Base-by-base conservation (phyloP, 2,888 invertebrate species). In the Orchesellides sinensis region DNA sequence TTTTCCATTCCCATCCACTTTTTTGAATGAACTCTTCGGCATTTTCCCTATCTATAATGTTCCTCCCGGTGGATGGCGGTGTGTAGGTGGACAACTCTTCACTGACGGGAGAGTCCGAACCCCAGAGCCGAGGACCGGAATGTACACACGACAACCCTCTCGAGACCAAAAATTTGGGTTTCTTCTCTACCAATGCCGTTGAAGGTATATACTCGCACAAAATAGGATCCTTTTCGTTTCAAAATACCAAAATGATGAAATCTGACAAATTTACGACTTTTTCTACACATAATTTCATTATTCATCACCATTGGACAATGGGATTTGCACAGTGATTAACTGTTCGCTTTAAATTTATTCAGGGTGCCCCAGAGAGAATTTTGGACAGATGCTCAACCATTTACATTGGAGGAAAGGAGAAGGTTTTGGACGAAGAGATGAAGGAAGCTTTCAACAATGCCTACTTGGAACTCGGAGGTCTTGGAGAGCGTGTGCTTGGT, bases 111-210 rank as follows among this genome's bases (percentile, higher is more conserved):
- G 97, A 98, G 92, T 97, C 97, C 78, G 97, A 97, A 90, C 97
- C 97, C n/a, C 97, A 97, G 72, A 78, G 73, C 59, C 94, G 98
- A 89, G 94, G 95, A 89, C 91, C 96, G 45, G 97, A 98, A 83
- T 96, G 95, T 90, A 98, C 98, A 88, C 94, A 97, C 91, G 97
- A 97, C 89, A 98, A 98, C 91, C 98, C 98, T 12, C 91, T 98
- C 89, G 97, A 97, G 92, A 97, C 97, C 85, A 96, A 96, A 91
- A 98, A 98, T 91, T 92, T 98, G 90, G 97, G 96, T 84, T 98
- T 97, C 92, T 97, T 97, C 93, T 97, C 97, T 66, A 98, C 97
- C 85, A 97, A 97, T 91, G 97, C 97, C 89, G 97, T 98, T 75
- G 97, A 98, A 92, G 97, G 97, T 90, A 94, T 93, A 87, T 29